Evolutionary conservation across 2,888 invertebrate species (phyloP).

Genomic region (Netelia melanura): DNA sequence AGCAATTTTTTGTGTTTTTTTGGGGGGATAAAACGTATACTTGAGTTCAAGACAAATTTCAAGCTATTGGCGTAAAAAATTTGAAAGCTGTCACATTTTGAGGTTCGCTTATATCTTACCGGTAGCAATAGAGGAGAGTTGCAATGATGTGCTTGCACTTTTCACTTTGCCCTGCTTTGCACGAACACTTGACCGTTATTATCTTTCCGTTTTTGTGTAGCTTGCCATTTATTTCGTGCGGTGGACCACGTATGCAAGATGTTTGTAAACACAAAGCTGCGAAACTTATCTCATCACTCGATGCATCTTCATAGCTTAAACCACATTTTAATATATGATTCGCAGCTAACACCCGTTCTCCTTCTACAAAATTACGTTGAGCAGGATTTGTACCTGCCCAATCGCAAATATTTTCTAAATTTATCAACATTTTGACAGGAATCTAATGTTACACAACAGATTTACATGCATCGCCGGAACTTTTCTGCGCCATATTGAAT

Average conservation of each 20-base stretch:
- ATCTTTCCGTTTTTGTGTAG: constrained; percentile 22
- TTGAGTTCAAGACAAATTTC: constrained; percentile 18
- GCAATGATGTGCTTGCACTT: constrained; percentile 68
- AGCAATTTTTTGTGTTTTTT: too few relatives aligned
- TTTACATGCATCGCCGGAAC: background rate
- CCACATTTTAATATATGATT: constrained; percentile 11
- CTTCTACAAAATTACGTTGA: constrained; percentile 13
- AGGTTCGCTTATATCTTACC: constrained; percentile 34
- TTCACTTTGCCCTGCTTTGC: constrained; percentile 62
- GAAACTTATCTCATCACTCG: constrained; percentile 21
- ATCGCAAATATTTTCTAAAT: constrained; percentile 16
- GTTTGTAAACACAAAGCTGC: constrained; percentile 37
- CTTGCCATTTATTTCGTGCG: constrained; percentile 22
- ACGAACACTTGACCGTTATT: constrained; percentile 41
- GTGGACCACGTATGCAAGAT: constrained; percentile 27
- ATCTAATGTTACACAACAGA: background rate
- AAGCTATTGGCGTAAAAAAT: constrained; percentile 29
- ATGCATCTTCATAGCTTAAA: constrained; percentile 10
- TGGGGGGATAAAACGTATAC: background rate
- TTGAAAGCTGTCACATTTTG: constrained; percentile 33
- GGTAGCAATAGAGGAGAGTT: constrained; percentile 56
- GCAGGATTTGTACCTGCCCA: constrained; percentile 27
- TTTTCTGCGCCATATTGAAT: constrained; percentile 4
- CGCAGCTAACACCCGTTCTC: constrained; percentile 3
- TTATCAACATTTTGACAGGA: constrained; percentile 1